These are phyloP conservation scores for Calidris pugnax DNA, from an alignment of 2,113 vertebrate species.

Conservation along the genomic window DNA sequence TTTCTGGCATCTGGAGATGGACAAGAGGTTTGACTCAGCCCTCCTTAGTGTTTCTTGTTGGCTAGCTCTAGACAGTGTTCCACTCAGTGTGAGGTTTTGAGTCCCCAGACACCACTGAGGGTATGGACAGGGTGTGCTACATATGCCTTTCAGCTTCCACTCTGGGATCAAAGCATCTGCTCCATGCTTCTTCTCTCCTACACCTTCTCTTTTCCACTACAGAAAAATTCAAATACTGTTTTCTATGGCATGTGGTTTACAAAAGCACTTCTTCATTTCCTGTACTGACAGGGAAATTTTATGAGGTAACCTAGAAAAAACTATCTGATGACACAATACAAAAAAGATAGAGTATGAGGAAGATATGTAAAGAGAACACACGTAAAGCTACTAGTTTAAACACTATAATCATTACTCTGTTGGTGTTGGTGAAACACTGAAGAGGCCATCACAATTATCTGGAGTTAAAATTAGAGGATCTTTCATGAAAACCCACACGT, in stretches of 20 bases:
- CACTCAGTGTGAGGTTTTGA: background rate
- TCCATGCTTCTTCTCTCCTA: background rate
- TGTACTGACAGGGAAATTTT: background rate
- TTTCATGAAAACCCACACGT: background rate
- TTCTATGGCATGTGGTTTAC: background rate
- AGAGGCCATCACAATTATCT: background rate
- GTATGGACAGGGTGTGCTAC: fast-evolving
- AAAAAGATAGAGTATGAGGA: background rate
- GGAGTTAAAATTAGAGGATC: background rate
- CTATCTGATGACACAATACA: background rate
- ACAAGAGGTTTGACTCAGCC: background rate
- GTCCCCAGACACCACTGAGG: fast-evolving
- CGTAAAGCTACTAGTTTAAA: background rate
- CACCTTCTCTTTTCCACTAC: background rate
- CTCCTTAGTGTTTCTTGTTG: background rate
- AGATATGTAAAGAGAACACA: background rate
- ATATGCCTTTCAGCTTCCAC: background rate
- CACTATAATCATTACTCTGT: background rate
- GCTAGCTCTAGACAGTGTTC: background rate
- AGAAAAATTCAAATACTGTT: background rate
- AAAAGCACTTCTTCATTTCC: background rate
- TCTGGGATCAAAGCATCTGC: background rate
- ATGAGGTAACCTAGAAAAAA: background rate
- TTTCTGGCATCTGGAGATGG: background rate
- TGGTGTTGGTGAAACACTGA: background rate